phyloP scores from a whole-genome alignment of 2,888 invertebrate species.

The Slavum lentiscoides region DNA sequence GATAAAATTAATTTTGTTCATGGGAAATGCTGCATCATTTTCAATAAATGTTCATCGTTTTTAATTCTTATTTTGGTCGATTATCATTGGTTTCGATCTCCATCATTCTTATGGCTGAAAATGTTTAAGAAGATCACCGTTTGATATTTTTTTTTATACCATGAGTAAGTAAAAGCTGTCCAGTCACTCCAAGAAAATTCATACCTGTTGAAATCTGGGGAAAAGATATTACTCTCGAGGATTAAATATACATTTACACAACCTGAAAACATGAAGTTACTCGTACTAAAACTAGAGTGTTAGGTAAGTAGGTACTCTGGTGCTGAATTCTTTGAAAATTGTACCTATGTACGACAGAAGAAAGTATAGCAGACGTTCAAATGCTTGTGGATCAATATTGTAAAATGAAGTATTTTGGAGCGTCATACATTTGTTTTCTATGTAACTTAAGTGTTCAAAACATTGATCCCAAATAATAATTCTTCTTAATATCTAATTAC shows the following conservation, averaged over 20 bases:
- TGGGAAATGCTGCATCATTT: slow-evolving; percentile 16
- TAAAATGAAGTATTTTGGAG: slow-evolving; percentile 19
- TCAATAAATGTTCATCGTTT: slow-evolving; percentile 4
- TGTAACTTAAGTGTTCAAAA: slow-evolving; percentile 11
- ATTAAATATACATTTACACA: background rate
- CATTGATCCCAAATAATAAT: slow-evolving; percentile 8
- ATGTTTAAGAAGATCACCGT: slow-evolving; percentile 24
- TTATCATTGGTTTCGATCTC: slow-evolving; percentile 24
- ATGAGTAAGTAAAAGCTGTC: slow-evolving; percentile 20
- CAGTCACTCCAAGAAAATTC: slow-evolving; percentile 29
- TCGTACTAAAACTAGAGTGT: slow-evolving; percentile 24
- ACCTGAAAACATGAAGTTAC: slow-evolving; percentile 11
- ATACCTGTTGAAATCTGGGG: slow-evolving; percentile 6
- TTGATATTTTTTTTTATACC: slow-evolving; percentile 5
- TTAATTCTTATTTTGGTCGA: slow-evolving; percentile 21
- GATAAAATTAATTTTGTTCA: background rate
- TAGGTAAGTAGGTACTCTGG: slow-evolving; percentile 49
- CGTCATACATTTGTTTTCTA: slow-evolving; percentile 22
- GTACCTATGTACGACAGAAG: slow-evolving; percentile 25
- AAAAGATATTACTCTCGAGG: background rate
- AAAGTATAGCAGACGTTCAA: slow-evolving; percentile 15
- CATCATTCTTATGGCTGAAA: slow-evolving; percentile 12
- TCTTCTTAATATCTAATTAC: slow-evolving; percentile 26
- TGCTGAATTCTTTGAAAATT: slow-evolving; percentile 32
- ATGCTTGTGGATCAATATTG: slow-evolving; percentile 15